Evolutionary conservation across 2,888 invertebrate genomes (phyloP), one percentile per base, ranked within the genome.

Genomic region (Erebia aethiops): DNA sequence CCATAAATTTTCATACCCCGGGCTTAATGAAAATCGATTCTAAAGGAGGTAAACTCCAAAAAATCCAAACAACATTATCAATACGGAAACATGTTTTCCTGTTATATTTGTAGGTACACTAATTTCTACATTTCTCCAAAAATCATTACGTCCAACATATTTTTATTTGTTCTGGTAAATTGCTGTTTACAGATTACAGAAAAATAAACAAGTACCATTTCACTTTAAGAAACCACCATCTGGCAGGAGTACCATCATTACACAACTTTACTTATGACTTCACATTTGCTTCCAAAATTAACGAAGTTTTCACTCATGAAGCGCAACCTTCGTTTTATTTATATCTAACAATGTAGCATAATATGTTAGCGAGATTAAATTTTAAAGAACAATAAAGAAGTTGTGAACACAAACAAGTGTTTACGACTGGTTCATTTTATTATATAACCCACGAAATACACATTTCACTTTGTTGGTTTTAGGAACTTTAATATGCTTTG

Each of bases 201-300:
- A 35, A 26, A 26, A 26, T 26, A 3, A 26, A 26, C 41, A 16
- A 21, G 58, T 35, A 67, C 14, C 49, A 58, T 67, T 49, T 58
- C 11, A 49, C 26, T 58, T 57, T 57, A 67, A 67, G 26, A 67
- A 67, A 26, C 26, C 26, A 26, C 26, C 26, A 26, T 43, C 41
- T 58, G n/a, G 58, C 58, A 16, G 18, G 49, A 26, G 67, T 58
- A 67, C 67, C 58, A 67, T 67, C 58, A 67, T 67, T 67, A 58
- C 58, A 14, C n/a, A 57, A 67, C 58, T 67, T 67, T 35, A 35
- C 57, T 67, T 58, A 67, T 49, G 67, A 58, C 62, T 58, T 26
- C 67, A 14, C 67, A 70, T 67, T 61, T 54, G 66, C 52, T 41
- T 65, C 18, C 56, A 35, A 63, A 66, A 81, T 63, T 71, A 75